These are phyloP conservation scores for Scarus forsteni DNA, from an alignment of 2,797 vertebrate species.

Conservation along the genomic window DNA sequence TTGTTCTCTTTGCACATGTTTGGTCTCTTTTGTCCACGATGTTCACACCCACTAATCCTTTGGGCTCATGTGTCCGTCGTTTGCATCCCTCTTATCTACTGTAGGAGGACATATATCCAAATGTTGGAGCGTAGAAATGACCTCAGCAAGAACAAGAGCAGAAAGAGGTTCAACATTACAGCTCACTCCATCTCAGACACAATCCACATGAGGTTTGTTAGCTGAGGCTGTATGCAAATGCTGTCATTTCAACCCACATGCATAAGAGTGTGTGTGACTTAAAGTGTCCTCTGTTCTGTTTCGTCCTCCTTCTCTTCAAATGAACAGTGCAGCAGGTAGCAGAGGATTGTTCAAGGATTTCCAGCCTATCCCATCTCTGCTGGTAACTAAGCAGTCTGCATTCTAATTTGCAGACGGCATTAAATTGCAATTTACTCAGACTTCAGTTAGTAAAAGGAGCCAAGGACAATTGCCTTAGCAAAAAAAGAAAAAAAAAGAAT, in stretches of 20 bases:
- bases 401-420: slow-evolving; percentile 76
- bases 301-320: slow-evolving; percentile 63
- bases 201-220: slow-evolving; percentile 78
- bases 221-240: slow-evolving; percentile 72
- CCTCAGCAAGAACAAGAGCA: slow-evolving; percentile 61
- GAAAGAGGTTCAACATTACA: slow-evolving; percentile 52
- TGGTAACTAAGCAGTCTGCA: slow-evolving; percentile 68
- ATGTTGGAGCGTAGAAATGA: slow-evolving; percentile 47
- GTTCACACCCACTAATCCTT: slow-evolving; percentile 40
- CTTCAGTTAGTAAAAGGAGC: slow-evolving; percentile 70
- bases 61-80: slow-evolving; percentile 49
- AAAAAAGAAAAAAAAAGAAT: slow-evolving; percentile 43
- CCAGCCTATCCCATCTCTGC: slow-evolving; percentile 54
- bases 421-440: slow-evolving; percentile 74
- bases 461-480: slow-evolving; percentile 74
- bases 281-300: slow-evolving; percentile 65
- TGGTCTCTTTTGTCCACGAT: slow-evolving; percentile 15
- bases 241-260: slow-evolving; percentile 69
- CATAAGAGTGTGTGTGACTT: slow-evolving; percentile 22
- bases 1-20: slow-evolving; percentile 23
- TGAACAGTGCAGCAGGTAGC: slow-evolving; percentile 64
- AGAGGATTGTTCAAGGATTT: slow-evolving; percentile 68
- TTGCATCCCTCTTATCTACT: slow-evolving; percentile 67
- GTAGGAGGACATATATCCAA: slow-evolving; percentile 39
- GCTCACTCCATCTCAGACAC: slow-evolving; percentile 44